These are phyloP conservation scores for Stomorhina lunata DNA, from an alignment of 2,888 invertebrate genomes.

Conservation along the genomic window DNA sequence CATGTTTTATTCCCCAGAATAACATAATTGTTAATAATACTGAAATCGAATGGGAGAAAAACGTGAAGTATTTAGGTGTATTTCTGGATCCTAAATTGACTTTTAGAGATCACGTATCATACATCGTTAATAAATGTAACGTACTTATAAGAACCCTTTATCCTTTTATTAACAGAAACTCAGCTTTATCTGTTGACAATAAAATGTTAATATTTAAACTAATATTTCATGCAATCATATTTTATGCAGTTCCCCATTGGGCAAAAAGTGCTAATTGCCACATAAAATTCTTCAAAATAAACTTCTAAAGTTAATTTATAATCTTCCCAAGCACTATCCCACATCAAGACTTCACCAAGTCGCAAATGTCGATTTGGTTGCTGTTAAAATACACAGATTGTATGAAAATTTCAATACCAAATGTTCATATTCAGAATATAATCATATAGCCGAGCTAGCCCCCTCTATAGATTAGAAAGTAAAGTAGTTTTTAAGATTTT, in stretches of 20 bases:
- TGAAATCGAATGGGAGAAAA: not conserved
- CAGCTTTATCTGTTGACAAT: too few species aligned
- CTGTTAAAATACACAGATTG: constrained; percentile 1
- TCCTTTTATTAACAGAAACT: too few species aligned
- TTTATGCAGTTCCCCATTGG: too few species aligned
- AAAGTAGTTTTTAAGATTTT: constrained; percentile 16
- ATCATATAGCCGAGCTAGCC: not conserved
- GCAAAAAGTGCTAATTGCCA: too few species aligned
- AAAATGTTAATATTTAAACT: too few species aligned
- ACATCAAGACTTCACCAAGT: too few species aligned
- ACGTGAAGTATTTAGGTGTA: not conserved
- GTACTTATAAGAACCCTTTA: too few species aligned
- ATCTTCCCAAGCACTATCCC: not conserved
- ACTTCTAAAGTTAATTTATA: too few species aligned
- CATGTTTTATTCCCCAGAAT: not conserved
- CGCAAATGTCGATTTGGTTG: constrained; percentile 7
- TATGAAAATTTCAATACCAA: not conserved
- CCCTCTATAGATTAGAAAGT: not conserved
- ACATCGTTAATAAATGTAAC: too few species aligned
- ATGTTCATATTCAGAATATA: not conserved
- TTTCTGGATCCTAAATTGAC: not conserved
- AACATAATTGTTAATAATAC: not conserved
- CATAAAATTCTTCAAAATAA: not conserved
- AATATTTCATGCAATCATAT: too few species aligned
- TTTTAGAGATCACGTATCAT: not conserved